Conservation (phyloP, 2,113 vertebrate genomes). For the Mormyrus iriodes region DNA sequence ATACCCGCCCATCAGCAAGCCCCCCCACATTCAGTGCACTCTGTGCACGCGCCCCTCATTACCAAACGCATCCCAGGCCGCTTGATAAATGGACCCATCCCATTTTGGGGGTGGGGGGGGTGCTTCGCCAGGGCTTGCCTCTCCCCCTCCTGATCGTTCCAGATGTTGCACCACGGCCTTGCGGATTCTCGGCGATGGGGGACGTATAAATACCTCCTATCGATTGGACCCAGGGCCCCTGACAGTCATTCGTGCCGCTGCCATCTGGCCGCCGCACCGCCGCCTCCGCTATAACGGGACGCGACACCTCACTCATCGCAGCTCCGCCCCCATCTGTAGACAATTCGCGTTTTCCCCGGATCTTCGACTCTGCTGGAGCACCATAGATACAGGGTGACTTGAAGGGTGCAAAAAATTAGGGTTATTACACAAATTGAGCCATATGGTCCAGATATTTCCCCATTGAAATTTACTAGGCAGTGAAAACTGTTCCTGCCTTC, state of each 20-base stretch:
- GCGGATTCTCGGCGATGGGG: conserved; percentile 78
- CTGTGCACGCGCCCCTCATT: conserved; percentile 63
- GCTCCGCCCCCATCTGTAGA: conserved; percentile 72
- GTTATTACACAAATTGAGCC: conserved; percentile 99
- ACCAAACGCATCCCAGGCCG: conserved; percentile 84
- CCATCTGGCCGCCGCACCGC: conserved; percentile 97
- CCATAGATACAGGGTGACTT: conserved; percentile 81
- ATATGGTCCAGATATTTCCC: conserved; percentile 99
- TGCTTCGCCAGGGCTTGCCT: background rate
- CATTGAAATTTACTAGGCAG: conserved; percentile 99
- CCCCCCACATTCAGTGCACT: background rate
- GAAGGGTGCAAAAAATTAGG: conserved; percentile 99
- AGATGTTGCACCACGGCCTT: conserved; percentile 86
- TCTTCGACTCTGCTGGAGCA: conserved; percentile 74
- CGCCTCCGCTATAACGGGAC: conserved; percentile 99
- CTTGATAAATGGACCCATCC: conserved; percentile 82
- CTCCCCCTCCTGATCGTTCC: conserved; percentile 74
- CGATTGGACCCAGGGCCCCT: conserved; percentile 99
- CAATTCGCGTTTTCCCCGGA: conserved; percentile 75
- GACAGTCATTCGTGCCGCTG: conserved; percentile 99
- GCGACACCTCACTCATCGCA: conserved; percentile 99
- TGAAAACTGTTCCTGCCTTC: conserved; percentile 99
- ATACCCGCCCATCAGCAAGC: background rate
- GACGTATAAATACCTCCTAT: conserved; percentile 99
- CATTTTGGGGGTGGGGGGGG: conserved; percentile 50